Conservation (phyloP, 2,888 invertebrate genomes). For the Sabellastarte sp. region DNA sequence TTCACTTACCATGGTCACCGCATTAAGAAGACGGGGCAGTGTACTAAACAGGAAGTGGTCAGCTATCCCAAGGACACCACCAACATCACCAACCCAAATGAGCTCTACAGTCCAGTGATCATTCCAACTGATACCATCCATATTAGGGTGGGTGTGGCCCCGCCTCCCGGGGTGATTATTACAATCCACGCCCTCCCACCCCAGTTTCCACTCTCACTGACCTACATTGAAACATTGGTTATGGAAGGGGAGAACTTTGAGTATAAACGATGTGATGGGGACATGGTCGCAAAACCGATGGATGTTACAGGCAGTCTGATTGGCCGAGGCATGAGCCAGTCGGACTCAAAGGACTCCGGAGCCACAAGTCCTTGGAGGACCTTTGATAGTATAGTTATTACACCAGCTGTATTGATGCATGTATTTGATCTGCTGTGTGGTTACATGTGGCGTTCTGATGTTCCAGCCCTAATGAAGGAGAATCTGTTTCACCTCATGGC, state of each 20-base stretch:
- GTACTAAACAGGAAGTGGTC: conserved; percentile 51
- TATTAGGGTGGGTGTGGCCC: conserved; percentile 52
- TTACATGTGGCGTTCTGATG: conserved; percentile 50
- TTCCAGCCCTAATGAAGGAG: conserved; percentile 53
- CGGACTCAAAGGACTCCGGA: conserved; percentile 1
- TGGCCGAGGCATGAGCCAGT: conserved; percentile 4
- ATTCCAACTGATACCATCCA: conserved; percentile 52
- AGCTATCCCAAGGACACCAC: conserved; percentile 50
- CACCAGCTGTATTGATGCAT: conserved; percentile 46
- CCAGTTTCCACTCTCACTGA: conserved; percentile 54
- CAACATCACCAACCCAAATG: conserved; percentile 44
- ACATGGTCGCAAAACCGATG: too few species aligned
- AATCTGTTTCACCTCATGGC: conserved; percentile 53
- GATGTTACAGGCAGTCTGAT: too few species aligned
- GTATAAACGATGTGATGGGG: conserved; percentile 7
- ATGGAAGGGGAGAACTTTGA: conserved; percentile 37
- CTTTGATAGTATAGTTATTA: conserved; percentile 45
- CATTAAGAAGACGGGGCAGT: conserved; percentile 52
- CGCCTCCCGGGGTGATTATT: conserved; percentile 47
- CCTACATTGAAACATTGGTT: conserved; percentile 55
- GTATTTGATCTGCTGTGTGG: conserved; percentile 50
- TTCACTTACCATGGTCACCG: conserved; percentile 52
- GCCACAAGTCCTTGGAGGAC: conserved; percentile 39
- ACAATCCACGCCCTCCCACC: conserved; percentile 57
- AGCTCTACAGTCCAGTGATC: conserved; percentile 53